Evolutionary conservation across 1,140 invertebrate genomes (phyloP).

Genomic region (Acromyrmex charruanus): DNA sequence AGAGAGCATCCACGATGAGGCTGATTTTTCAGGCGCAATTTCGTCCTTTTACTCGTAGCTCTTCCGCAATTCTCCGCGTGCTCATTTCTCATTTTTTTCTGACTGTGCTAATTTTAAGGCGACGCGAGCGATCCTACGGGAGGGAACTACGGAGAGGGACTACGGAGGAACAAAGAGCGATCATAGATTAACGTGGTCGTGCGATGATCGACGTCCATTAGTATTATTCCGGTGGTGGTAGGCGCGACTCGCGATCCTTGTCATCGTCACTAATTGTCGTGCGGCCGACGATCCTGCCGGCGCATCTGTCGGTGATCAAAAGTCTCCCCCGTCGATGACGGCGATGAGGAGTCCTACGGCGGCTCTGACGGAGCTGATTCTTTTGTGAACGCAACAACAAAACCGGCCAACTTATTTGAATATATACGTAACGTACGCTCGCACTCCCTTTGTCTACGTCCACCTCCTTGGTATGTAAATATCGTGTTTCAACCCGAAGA

Average conservation of each 20-base stretch:
- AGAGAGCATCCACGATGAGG: conserved; percentile 33
- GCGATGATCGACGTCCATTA: conserved; percentile 62
- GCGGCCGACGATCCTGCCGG: conserved; percentile 49
- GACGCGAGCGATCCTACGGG: conserved; percentile 9
- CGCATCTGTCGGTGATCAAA: conserved; percentile 34
- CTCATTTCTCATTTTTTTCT: background rate
- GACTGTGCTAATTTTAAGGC: conserved; percentile 52
- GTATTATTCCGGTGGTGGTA: conserved; percentile 53
- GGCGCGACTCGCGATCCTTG: conserved; percentile 63
- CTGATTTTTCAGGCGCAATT: conserved; percentile 55
- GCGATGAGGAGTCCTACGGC: conserved; percentile 37
- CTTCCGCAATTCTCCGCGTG: background rate
- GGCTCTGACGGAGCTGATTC: conserved; percentile 59
- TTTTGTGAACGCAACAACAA: conserved; percentile 54
- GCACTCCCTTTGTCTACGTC: conserved; percentile 36
- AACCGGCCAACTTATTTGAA: conserved; percentile 56
- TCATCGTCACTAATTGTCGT: conserved; percentile 64
- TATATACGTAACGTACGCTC: conserved; percentile 45
- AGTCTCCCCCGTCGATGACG: conserved; percentile 43
- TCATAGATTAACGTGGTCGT: conserved; percentile 61
- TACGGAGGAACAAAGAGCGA: conserved; percentile 37
- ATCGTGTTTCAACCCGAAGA: conserved; percentile 2
- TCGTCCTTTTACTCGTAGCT: conserved; percentile 15
- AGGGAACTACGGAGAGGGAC: background rate
- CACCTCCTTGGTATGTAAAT: conserved; percentile 4